Evolutionary conservation across 2,888 invertebrate species (phyloP), one percentile per base, ranked within the genome.

Genomic region (Pristionchus entomophagus): DNA sequence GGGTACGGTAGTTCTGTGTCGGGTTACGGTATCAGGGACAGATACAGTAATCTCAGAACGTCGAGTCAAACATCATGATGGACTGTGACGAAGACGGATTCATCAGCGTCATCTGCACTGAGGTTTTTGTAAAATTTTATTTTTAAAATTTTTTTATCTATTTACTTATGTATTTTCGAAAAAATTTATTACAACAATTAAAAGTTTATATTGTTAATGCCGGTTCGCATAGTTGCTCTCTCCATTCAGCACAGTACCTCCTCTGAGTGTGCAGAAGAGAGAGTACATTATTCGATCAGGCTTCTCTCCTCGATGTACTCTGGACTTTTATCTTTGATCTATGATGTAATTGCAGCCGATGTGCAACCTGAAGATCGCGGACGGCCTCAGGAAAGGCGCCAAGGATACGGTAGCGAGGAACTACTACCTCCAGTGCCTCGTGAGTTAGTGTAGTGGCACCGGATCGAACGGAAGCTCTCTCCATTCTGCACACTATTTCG

Each of bases 21-120:
- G n/a, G 29, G 17, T 3, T 38, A 69, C 65, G 22, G 65, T 38
- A 69, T n/a, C n/a, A n/a, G n/a, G n/a, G n/a, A n/a, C n/a, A n/a
- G n/a, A 10, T 65, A 32, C 65, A 32, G 35, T 35, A 65, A 6
- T 65, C 35, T 65, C 38, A 69, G 69, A 38, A 32, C 35, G 65
- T 19, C 2, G 69, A 69, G n/a, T 69, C 69, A 12, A 38, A 41
- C n/a, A 38, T 38, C 22, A 29, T 19, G 38, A 22, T 38, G 69
- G 69, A 69, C n/a, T 69, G 69, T 8, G 69, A 69, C n/a, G 69
- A 69, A 10, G 69, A 69, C n/a, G 69, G 69, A 1, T 69, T 35
- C 38, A 19, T 69, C 38, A 69, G 69, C 35, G 22, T 69, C 22
- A 41, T 69, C 41, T 69, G 35, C n/a, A 38, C 22, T 69, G 17